phyloP scores from a whole-genome alignment of 1,140 invertebrate species.

The Dreissena rostriformis region DNA sequence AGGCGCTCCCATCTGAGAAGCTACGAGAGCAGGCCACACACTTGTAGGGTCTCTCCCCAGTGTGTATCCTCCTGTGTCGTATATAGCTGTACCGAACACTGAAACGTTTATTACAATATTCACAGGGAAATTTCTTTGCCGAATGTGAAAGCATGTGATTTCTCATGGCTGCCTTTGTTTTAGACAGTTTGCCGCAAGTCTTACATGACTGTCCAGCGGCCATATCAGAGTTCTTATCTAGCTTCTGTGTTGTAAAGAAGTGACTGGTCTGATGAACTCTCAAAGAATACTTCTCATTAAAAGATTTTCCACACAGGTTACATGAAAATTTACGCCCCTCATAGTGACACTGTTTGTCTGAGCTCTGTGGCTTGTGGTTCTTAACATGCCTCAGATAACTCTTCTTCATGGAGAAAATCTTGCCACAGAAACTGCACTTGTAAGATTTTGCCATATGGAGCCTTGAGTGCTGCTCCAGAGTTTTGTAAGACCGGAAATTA shows the following conservation, averaged over 20 bases:
- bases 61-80: constrained; percentile 52
- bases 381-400: constrained; percentile 43
- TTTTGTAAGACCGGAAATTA: constrained; percentile 50
- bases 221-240: constrained; percentile 33
- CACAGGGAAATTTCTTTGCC: constrained; percentile 48
- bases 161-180: constrained; percentile 52
- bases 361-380: constrained; percentile 20
- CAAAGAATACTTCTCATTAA: constrained; percentile 49
- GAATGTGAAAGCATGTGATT: constrained; percentile 53
- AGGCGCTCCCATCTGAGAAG: constrained; percentile 53
- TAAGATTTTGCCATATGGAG: constrained; percentile 55
- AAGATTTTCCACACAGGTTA: constrained; percentile 50
- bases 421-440: constrained; percentile 49
- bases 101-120: constrained; percentile 57
- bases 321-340: constrained; percentile 47
- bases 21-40: constrained; percentile 46
- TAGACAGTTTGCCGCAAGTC: constrained; percentile 46
- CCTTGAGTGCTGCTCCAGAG: constrained; percentile 34
- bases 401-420: constrained; percentile 52
- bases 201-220: constrained; percentile 39
- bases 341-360: constrained; percentile 34
- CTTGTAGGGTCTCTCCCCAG: constrained; percentile 56
- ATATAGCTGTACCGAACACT: constrained; percentile 47
- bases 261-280: constrained; percentile 52
- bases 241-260: constrained; percentile 34